Evolutionary conservation across 2,888 invertebrate species (phyloP), one percentile per base, ranked within the genome.

Genomic region (Thera obeliscata): DNA sequence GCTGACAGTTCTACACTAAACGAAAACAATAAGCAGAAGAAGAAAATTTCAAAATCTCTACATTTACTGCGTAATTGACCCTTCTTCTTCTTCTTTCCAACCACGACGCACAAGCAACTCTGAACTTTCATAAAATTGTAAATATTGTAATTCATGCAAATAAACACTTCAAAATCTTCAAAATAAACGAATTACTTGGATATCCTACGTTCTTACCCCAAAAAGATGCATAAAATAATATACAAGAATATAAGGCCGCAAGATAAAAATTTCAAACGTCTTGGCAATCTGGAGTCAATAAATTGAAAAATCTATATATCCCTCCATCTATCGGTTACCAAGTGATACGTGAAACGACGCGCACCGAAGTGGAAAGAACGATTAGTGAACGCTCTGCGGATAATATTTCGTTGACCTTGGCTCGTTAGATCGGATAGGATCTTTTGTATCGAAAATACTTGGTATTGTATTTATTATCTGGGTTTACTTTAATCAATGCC

Each of bases 301-400:
- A 76, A 79, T 81, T 80, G 75, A 78, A 78, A 80, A 80, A 77
- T 69, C 63, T 71, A 71, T 69, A 61, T 59, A 66, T 63, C 64
- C 64, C 65, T 65, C 69, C 81, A 80, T 80, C 81, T 82, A 84
- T 81, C 80, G 79, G 78, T 77, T 80, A 81, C 74, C 81, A 83
- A 88, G 81, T 80, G 87, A 87, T 87, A 88, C 88, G 89, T 88
- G 87, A 87, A 87, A 83, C 86, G 84, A 72, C 83, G 83, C 71
- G 71, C 87, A 80, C 70, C 82, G 85, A 81, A 70, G 85, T 81
- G 90, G 88, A 88, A 90, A 84, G 78, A 85, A 82, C 88, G 89
- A 90, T 90, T 89, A 90, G 82, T 80, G 84, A 82, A 85, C 82
- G 88, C 81, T 82, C 78, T 78, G 81, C 70, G 81, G 85, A 85